Base-by-base conservation (phyloP, 1,140 invertebrate genomes). In the Papilio glaucus region DNA sequence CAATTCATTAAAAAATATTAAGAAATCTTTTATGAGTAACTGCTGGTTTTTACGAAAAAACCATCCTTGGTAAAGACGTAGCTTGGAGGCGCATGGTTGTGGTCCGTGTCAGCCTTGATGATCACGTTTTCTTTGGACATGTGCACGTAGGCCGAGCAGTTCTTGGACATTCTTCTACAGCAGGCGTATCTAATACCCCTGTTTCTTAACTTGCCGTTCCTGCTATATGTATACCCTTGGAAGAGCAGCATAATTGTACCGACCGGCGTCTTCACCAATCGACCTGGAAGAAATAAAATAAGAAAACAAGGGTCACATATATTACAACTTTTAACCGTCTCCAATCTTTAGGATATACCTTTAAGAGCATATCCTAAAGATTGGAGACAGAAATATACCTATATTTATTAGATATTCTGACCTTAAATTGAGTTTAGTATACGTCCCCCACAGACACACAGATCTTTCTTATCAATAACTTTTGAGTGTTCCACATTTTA, bases 121-220 rank as follows among this genome's bases (percentile, higher is more conserved):
- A 83, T 71, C 4, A 69, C 9, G 39, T 68, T 29, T 21, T 76
- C 41, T 29, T 72, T 77, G 0, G 74, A 72, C 4, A 83, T 62
- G 15, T 81, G 74, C 5, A 75, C 53, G 29, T 53, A 72, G 2
- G 79, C 79, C 1, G 49, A n/a, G n/a, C 81, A 83, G 1, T 49
- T 60, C 10, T 71, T 83, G 0, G 79, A 77, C 12, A 37, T 12
- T 1, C 71, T 49, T 4, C 70, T 79, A 0, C 75, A 77, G 39
- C 81, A 83, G 0, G 45, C 63, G 37, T 78, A 83, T 26, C 81
- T 62, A n/a, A 13, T 37, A 15, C 76, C 72, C 10, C 68, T 70
- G 3, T 70, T 61, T 4, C 61, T 67, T 5, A 77, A 26, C 0
- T 8, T 42, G 0, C 63, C 39, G 38, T 77, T 76, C 60, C 68